phyloP scores from a whole-genome alignment of 1,140 invertebrate species.

The Linepithema humile region DNA sequence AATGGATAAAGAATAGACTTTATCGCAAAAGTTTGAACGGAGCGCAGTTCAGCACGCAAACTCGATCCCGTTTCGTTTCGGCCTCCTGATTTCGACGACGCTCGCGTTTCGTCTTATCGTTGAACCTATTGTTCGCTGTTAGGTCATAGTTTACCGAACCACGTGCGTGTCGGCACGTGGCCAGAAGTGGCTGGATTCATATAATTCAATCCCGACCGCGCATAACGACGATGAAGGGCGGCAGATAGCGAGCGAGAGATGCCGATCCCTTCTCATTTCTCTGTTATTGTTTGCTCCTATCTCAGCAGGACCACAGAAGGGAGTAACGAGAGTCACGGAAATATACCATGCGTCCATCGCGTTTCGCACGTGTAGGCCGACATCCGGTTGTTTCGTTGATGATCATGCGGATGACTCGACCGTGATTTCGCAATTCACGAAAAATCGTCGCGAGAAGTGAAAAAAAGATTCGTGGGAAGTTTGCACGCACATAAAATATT shows the following conservation, averaged over 20 bases:
- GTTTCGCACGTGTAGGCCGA: constrained; percentile 42
- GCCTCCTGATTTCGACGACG: constrained; percentile 24
- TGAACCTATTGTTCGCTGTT: constrained; percentile 68
- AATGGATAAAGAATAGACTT: background rate
- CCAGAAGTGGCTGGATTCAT: constrained; percentile 64
- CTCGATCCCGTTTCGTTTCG: constrained; percentile 18
- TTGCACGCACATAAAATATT: background rate
- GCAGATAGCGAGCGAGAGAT: constrained; percentile 25
- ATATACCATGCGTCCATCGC: constrained; percentile 47
- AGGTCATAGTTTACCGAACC: constrained; percentile 57
- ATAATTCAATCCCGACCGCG: constrained; percentile 69
- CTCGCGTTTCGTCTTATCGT: constrained; percentile 55
- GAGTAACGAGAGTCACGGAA: constrained; percentile 52
- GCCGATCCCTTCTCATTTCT: constrained; percentile 40
- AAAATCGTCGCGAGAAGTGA: background rate
- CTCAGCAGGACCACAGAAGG: constrained; percentile 19
- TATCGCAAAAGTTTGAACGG: background rate
- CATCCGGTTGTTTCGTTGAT: constrained; percentile 30
- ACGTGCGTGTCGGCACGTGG: constrained; percentile 69
- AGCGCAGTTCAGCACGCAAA: background rate
- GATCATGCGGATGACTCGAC: background rate
- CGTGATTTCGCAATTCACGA: constrained; percentile 16
- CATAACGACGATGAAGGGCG: constrained; percentile 35
- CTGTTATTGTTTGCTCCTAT: constrained; percentile 62
- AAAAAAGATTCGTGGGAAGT: constrained; percentile 36